Conservation (phyloP, 2,113 vertebrate genomes). For the Antechinus flavipes region DNA sequence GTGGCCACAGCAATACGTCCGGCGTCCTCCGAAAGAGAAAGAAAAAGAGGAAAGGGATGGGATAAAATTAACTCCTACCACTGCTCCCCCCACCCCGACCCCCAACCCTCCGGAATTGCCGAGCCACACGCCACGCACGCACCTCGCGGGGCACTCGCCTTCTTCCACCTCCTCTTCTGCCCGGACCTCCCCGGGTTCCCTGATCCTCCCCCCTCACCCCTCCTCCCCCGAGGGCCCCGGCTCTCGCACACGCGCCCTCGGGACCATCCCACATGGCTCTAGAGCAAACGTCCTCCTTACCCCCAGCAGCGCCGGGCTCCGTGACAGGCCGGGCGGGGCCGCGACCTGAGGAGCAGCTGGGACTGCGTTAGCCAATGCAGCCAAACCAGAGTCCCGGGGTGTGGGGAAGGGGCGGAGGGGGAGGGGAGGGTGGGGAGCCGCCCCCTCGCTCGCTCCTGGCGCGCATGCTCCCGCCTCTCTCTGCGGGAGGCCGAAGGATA, state of each 20-base stretch:
- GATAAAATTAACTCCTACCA: background rate
- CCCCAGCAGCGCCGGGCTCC: background rate
- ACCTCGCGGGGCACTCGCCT: background rate
- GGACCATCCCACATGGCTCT: background rate
- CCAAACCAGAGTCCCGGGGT: background rate
- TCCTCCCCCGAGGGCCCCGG: background rate
- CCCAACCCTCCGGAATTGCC: background rate
- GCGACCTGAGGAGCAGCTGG: background rate
- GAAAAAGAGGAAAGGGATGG: background rate
- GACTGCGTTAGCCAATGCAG: background rate
- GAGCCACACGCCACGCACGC: background rate
- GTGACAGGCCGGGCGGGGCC: background rate
- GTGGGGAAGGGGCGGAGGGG: slow-evolving; percentile 5
- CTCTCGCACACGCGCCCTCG: background rate
- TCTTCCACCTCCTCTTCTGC: background rate
- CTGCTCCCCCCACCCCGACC: background rate
- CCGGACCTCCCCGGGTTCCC: background rate
- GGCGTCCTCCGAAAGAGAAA: background rate
- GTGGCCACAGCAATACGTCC: background rate
- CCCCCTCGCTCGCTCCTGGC: slow-evolving; percentile 21
- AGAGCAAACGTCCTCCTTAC: background rate
- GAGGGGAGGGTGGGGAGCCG: background rate
- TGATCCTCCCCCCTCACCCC: no score
- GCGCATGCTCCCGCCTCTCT: slow-evolving; percentile 62
- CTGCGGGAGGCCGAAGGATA: background rate